Evolutionary conservation across 1,140 invertebrate genomes (phyloP), one percentile per base, ranked within the genome.

Genomic region (Heliconius nattereri): DNA sequence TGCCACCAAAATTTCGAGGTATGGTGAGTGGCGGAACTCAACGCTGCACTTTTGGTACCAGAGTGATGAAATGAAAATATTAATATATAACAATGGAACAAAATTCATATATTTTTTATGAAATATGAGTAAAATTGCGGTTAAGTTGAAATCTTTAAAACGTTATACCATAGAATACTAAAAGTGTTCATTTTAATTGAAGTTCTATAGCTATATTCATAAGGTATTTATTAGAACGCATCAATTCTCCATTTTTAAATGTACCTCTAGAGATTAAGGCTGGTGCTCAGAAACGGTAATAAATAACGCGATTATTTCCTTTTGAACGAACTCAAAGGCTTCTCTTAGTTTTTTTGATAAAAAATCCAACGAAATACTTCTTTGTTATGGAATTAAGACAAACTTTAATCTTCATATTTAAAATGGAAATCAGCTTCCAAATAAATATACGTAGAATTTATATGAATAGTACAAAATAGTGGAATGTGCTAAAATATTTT

Each of bases 291-390:
- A 87, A 85, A 77, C 78, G 82, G 91, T 85, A 92, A 93, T 94
- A 94, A 94, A 93, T 93, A 94, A 93, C 88, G 84, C 83, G 91
- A 94, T 94, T 94, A 94, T 92, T 93, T 91, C 90, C 89, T 91
- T 86, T 45, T 81, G 91, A 91, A 92, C 89, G 89, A 85, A 85
- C 88, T 86, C 87, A 85, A 71, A 83, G 81, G 75, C 80, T 78
- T 75, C 80, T 78, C 32, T 29, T 45, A 71, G 60, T 83, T 81
- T 87, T 82, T 87, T 89, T 20, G 16, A 88, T 88, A 81, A 86
- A 87, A 86, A 90, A 88, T 85, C 87, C 85, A 87, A 83, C 86
- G 85, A 89, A 88, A 89, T 86, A 86, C 72, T 79, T 83, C 83
- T 89, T 87, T 85, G 85, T 90, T 86, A 91, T 88, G 85, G 85